Conservation (phyloP, 2,888 invertebrate genomes). For the Malthinus seriepunctatus region DNA sequence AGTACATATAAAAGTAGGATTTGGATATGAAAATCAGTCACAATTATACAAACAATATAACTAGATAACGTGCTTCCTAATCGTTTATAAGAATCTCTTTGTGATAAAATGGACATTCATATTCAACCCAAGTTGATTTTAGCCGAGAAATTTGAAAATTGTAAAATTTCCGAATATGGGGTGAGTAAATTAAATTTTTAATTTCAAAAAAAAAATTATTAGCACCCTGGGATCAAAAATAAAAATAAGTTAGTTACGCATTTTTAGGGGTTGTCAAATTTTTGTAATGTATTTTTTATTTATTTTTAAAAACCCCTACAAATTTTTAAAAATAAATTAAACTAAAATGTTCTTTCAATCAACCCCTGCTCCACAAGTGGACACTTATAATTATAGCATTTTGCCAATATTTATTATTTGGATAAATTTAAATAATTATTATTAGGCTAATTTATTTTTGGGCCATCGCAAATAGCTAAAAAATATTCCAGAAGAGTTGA, state of each 20-base stretch:
- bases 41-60: not conserved
- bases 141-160: slow-evolving; percentile 44
- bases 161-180: slow-evolving; percentile 43
- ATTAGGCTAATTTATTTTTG: too few species aligned
- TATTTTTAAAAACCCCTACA: not conserved
- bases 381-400: too few species aligned
- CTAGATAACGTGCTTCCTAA: slow-evolving; percentile 12
- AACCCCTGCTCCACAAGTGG: too few species aligned
- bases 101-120: not conserved
- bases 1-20: slow-evolving; percentile 31
- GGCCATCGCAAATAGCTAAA: too few species aligned
- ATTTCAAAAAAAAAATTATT: too few species aligned
- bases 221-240: too few species aligned
- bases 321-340: too few species aligned
- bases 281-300: not conserved
- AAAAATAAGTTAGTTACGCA: not conserved
- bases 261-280: not conserved
- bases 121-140: slow-evolving; percentile 34
- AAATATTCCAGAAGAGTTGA: too few species aligned
- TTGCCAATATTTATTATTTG: too few species aligned
- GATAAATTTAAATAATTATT: too few species aligned
- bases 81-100: not conserved
- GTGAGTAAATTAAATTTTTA: slow-evolving; percentile 37
- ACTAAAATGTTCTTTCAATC: too few species aligned
- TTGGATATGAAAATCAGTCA: slow-evolving; percentile 25